Evolutionary conservation across 1,140 invertebrate genomes (phyloP), one percentile per base, ranked within the genome.

Genomic region (Copidosoma floridanum): DNA sequence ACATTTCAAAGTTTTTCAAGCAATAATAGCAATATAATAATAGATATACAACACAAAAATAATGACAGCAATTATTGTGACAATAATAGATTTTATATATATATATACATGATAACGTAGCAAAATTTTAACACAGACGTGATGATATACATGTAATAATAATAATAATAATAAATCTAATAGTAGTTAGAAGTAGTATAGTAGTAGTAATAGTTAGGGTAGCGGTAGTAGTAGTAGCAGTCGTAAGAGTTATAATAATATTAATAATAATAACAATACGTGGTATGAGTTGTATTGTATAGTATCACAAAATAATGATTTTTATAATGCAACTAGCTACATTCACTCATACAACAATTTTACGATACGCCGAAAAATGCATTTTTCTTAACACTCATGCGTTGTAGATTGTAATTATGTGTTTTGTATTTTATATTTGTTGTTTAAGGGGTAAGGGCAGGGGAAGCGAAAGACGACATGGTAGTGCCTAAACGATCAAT

Each of bases 241-340:
- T 63, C 57, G 63, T 59, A 57, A 64, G 64, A 71, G 52, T 59
- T 57, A 68, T 54, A 57, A 53, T 51, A 56, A 29, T 41, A 60
- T n/a, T 65, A 60, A 63, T 63, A 57, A 65, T 59, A 58, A 61
- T 67, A 63, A 65, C 55, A 65, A 63, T 63, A 52, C 38, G n/a
- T n/a, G n/a, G n/a, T 59, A 57, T 50, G 48, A 61, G 65, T 57
- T 69, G 72, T 66, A 65, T 69, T 54, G 32, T 54, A 61, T 74
- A 74, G 66, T 73, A 75, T 75, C 73, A 75, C 73, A 75, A 74
- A 69, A 67, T 70, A 72, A 47, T 71, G 68, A 54, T 56, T 72
- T 70, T 70, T 63, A 73, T 56, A 58, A 71, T 72, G 68, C 46
- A 55, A 55, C 44, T 55, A 55, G 18, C 32, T 50, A 55, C 21